Percentiles rank a stretch among this genome's conserved stretches.
These are phyloP conservation scores for Rhea americana DNA, from an alignment of 2,113 vertebrate species.

Conservation along the genomic window DNA sequence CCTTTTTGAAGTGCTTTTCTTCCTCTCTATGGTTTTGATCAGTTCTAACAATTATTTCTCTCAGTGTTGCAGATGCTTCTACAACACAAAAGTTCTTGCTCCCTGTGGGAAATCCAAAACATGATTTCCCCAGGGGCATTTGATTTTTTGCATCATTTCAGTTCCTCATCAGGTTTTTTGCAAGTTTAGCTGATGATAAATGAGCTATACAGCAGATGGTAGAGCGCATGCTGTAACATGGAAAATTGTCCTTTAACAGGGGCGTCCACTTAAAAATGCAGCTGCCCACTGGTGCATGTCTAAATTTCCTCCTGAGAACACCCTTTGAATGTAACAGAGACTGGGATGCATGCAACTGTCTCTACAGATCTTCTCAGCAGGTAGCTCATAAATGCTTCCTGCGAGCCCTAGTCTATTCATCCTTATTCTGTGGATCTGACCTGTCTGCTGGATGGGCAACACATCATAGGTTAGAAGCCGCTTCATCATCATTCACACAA, in stretches of 20 bases:
- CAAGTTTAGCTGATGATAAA: slow-evolving; percentile 5
- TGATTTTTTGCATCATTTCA: slow-evolving; percentile 15
- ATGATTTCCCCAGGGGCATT: background rate
- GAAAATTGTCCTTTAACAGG: slow-evolving; percentile 12
- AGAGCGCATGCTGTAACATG: background rate
- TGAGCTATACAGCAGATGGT: slow-evolving; percentile 48
- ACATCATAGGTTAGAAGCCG: background rate
- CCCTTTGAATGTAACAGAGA: background rate
- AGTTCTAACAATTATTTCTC: background rate
- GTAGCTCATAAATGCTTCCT: background rate
- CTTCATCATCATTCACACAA: background rate
- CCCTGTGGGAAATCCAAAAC: background rate
- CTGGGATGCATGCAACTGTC: background rate
- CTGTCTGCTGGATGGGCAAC: background rate
- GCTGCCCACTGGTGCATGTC: background rate
- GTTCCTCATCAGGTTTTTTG: background rate
- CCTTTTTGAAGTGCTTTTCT: background rate
- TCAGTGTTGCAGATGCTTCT: background rate
- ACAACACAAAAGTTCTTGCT: background rate
- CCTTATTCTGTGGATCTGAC: background rate
- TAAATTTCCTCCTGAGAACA: slow-evolving; percentile 21
- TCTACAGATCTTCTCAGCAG: slow-evolving; percentile 2
- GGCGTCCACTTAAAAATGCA: slow-evolving; percentile 47
- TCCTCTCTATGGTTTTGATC: background rate
- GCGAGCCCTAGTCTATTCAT: background rate